Evolutionary conservation across 1,140 invertebrate genomes (phyloP).

Genomic region (Trachymyrmex septentrionalis): DNA sequence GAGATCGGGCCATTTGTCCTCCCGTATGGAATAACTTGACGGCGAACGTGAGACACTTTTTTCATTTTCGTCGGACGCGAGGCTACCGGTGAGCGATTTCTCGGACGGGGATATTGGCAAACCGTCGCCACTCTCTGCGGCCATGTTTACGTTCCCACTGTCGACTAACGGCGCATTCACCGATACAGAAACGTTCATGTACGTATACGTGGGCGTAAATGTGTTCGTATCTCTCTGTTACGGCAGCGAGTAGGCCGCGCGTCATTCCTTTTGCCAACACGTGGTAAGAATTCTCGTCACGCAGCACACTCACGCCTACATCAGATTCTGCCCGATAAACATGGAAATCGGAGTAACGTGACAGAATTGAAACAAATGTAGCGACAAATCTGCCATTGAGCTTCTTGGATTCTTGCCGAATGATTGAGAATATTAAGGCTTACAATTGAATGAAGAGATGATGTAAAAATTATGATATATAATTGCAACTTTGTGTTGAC

Average conservation of each 20-base stretch:
- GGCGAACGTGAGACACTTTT: constrained; percentile 86
- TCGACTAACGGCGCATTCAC: constrained; percentile 51
- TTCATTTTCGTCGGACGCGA: constrained; percentile 84
- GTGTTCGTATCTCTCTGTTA: not conserved
- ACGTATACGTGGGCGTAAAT: not conserved
- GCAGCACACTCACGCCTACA: not conserved
- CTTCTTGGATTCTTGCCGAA: not conserved
- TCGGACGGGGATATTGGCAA: constrained; percentile 87
- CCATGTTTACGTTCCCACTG: constrained; percentile 85
- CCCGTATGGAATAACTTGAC: constrained; percentile 86
- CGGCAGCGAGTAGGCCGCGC: not conserved
- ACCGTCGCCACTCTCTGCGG: constrained; percentile 86
- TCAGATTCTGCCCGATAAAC: not conserved
- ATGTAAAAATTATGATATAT: not conserved
- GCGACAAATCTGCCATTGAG: not conserved
- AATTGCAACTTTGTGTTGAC: not conserved
- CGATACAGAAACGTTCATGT: not conserved
- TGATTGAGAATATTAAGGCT: not conserved
- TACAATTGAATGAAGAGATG: not conserved
- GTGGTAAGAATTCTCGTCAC: constrained; percentile 37
- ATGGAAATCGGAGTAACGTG: not conserved
- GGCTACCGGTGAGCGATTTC: constrained; percentile 83
- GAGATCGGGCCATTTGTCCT: constrained; percentile 87
- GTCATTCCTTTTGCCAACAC: constrained; percentile 37
- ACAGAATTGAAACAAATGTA: not conserved